Percentiles rank a stretch among this genome's conserved stretches.
phyloP scores from a whole-genome alignment of 2,888 invertebrate genomes.

The Melieria picta region DNA sequence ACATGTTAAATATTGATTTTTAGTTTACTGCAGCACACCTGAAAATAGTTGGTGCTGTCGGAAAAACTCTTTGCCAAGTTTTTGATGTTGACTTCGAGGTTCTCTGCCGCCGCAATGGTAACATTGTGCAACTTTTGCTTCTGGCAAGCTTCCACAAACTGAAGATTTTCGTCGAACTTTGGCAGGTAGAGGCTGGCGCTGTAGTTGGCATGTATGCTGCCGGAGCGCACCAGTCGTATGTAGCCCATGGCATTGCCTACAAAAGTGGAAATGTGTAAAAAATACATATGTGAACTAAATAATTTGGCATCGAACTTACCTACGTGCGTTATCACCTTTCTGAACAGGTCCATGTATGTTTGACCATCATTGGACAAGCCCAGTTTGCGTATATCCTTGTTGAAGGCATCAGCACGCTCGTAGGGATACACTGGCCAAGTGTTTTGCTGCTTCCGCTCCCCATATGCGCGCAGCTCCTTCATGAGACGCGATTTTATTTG shows the following conservation, averaged over 20 bases:
- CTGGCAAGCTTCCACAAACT: conserved; percentile 73
- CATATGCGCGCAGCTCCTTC: conserved; percentile 86
- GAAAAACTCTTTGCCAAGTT: conserved; percentile 85
- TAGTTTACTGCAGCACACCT: conserved; percentile 46
- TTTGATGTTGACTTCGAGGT: conserved; percentile 80
- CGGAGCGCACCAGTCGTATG: conserved; percentile 91
- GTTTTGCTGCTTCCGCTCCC: conserved; percentile 69
- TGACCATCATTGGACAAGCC: conserved; percentile 83
- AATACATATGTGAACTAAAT: neutral
- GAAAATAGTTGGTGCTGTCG: conserved; percentile 66
- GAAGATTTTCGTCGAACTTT: conserved; percentile 73
- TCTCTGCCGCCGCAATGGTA: conserved; percentile 74
- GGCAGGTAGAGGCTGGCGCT: conserved; percentile 92
- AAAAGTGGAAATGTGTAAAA: neutral
- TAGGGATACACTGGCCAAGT: conserved; percentile 67
- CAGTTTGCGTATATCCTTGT: conserved; percentile 87
- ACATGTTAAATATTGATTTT: neutral
- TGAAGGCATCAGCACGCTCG: conserved; percentile 93
- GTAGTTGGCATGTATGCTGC: conserved; percentile 91
- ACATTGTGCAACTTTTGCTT: conserved; percentile 69
- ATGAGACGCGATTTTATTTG: conserved; percentile 94
- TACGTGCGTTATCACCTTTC: conserved; percentile 91
- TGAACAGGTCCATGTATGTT: conserved; percentile 92
- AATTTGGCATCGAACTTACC: conserved; percentile 68
- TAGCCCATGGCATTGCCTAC: conserved; percentile 90